Conservation (phyloP, 2,113 vertebrate genomes). For the Globicephala melas region DNA sequence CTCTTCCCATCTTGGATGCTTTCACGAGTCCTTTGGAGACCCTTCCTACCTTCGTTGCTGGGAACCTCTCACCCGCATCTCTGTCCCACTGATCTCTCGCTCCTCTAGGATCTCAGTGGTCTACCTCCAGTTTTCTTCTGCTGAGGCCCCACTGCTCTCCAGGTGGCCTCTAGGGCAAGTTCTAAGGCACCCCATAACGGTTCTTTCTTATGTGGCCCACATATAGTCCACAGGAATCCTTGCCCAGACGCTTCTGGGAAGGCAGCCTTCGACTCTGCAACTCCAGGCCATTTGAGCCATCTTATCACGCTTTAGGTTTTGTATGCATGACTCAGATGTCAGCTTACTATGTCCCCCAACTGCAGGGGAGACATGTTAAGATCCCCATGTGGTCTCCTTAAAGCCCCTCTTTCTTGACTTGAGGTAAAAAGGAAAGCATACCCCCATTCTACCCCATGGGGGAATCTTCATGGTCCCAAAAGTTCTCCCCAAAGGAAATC, state of each 20-base stretch:
- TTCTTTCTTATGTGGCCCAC: not conserved
- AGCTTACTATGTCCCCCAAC: not conserved
- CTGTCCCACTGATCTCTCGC: not conserved
- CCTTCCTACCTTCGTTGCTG: not conserved
- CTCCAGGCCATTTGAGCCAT: not conserved
- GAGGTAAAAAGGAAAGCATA: not conserved
- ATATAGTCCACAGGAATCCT: not conserved
- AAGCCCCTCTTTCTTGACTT: not conserved
- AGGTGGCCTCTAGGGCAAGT: not conserved
- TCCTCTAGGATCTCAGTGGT: not conserved
- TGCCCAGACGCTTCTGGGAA: not conserved
- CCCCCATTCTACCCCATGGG: not conserved
- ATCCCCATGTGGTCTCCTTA: not conserved
- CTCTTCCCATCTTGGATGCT: not conserved
- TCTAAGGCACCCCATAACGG: not conserved
- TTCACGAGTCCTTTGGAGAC: not conserved
- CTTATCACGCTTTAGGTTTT: not conserved
- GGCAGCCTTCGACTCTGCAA: not conserved
- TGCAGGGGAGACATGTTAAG: not conserved
- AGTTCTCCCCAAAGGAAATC: not conserved
- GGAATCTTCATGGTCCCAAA: not conserved
- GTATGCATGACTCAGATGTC: not conserved
- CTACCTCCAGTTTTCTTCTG: not conserved
- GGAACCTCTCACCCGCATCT: not conserved
- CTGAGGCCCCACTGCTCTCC: not conserved